Percentiles rank a stretch among this genome's conserved stretches.
These are phyloP conservation scores for Planiliza haematocheilus DNA, from an alignment of 2,113 vertebrate species.

Conservation along the genomic window DNA sequence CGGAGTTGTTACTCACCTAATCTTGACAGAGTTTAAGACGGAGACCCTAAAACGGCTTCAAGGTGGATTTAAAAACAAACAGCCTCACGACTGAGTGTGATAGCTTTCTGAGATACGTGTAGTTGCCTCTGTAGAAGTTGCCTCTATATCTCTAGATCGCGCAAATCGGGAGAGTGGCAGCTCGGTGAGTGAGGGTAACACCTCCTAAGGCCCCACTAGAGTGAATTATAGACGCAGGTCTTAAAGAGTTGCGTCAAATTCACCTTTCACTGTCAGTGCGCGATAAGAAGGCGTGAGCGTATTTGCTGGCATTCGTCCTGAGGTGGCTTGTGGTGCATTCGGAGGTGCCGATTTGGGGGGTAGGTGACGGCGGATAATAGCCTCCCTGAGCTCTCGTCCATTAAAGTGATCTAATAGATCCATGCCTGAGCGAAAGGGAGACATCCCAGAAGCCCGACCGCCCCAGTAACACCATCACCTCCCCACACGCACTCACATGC, in stretches of 20 bases:
- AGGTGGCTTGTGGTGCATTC: conserved; percentile 28
- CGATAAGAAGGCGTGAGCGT: conserved; percentile 55
- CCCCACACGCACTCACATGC: conserved; percentile 21
- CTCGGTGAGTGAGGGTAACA: conserved; percentile 36
- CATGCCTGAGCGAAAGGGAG: conserved; percentile 47
- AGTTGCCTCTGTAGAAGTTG: background rate
- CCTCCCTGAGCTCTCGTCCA: conserved; percentile 31
- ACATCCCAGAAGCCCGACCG: conserved; percentile 60
- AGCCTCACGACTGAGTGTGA: conserved; percentile 32
- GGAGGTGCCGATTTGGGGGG: conserved; percentile 42
- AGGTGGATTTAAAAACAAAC: conserved; percentile 66
- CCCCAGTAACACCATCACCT: conserved; percentile 23
- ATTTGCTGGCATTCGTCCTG: conserved; percentile 23
- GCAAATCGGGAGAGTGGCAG: conserved; percentile 30
- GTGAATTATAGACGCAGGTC: conserved; percentile 46
- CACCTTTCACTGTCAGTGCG: conserved; percentile 37
- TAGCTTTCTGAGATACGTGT: conserved; percentile 13
- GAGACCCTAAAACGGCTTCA: conserved; percentile 40
- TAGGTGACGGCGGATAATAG: conserved; percentile 20
- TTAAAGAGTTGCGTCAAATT: conserved; percentile 45
- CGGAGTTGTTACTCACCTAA: conserved; percentile 73
- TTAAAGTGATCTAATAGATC: conserved; percentile 60
- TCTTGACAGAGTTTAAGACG: conserved; percentile 62
- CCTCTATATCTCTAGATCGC: conserved; percentile 9
- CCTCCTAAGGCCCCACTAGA: conserved; percentile 34